Base-by-base conservation (phyloP, 2,888 invertebrate genomes). In the Halocaridina rubra region DNA sequence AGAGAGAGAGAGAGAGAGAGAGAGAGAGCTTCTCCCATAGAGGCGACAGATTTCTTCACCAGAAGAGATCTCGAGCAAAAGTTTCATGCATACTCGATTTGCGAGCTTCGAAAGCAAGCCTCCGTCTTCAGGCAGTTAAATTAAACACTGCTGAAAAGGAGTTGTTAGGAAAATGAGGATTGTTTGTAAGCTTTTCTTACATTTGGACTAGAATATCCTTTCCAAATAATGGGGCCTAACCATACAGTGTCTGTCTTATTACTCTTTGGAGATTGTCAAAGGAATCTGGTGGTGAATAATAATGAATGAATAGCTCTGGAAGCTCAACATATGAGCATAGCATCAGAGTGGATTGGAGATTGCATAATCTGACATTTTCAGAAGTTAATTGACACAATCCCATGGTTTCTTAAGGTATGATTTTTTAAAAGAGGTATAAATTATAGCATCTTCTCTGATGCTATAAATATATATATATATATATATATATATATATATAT, bases 381-480 rank as follows among this genome's bases (percentile, higher is more conserved):
- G n/a, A 67, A 22, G 24, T 67, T 22, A 22, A 67, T 67, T 22
- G n/a, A 67, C 24, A 67, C 24, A 67, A 22, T 22, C 24, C n/a
- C 24, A 67, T 67, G 24, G n/a, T n/a, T n/a, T n/a, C n/a, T n/a
- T n/a, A n/a, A n/a, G n/a, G n/a, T n/a, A n/a, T n/a, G n/a, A n/a
- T n/a, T n/a, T n/a, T n/a, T n/a, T n/a, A n/a, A n/a, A n/a, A n/a
- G n/a, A n/a, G n/a, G n/a, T n/a, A n/a, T n/a, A n/a, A n/a, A n/a
- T n/a, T n/a, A n/a, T n/a, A n/a, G n/a, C n/a, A n/a, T n/a, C n/a
- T n/a, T n/a, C n/a, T n/a, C n/a, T n/a, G n/a, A n/a, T n/a, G n/a
- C n/a, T 67, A 67, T 67, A 67, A 22, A 67, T 67, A 67, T 67
- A 67, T 67, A 67, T 67, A 67, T 67, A 67, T 67, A 67, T 67